Percentiles rank a stretch among this genome's conserved stretches.
These are phyloP conservation scores for Axis porcinus DNA, from an alignment of 2,113 vertebrate species.

Conservation along the genomic window DNA sequence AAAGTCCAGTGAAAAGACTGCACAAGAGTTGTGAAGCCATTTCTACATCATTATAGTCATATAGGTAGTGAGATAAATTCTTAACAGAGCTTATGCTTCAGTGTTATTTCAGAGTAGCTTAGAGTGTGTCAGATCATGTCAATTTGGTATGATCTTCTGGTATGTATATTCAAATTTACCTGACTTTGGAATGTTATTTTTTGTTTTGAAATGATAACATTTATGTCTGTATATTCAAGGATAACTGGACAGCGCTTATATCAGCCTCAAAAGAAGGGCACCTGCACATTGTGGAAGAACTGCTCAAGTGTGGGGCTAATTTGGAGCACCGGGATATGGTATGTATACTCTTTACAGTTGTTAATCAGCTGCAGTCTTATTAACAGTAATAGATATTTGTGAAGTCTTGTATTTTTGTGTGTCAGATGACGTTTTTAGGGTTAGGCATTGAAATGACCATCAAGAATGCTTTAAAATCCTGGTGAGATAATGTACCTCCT, in stretches of 20 bases:
- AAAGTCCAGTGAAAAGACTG: background rate
- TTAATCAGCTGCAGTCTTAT: background rate
- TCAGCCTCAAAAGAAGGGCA: slow-evolving; percentile 97
- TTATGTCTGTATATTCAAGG: slow-evolving; percentile 79
- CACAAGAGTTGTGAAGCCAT: background rate
- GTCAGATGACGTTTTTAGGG: background rate
- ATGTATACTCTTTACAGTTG: background rate
- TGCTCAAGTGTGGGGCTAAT: slow-evolving; percentile 89
- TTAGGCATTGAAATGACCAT: background rate
- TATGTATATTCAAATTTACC: slow-evolving; percentile 54
- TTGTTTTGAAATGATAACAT: background rate
- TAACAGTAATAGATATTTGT: too few species aligned
- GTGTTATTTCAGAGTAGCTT: background rate
- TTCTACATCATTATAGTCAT: background rate
- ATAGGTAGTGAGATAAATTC: background rate
- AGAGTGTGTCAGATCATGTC: slow-evolving; percentile 53
- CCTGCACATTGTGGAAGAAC: slow-evolving; percentile 88
- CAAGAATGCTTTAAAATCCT: background rate
- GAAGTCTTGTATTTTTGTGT: background rate
- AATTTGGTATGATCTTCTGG: slow-evolving; percentile 81
- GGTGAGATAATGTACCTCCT: background rate
- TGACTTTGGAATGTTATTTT: background rate
- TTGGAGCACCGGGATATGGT: slow-evolving; percentile 98
- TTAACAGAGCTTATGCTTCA: background rate
- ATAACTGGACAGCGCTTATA: slow-evolving; percentile 98